Conservation (phyloP, 2,113 vertebrate genomes). For the Elanus axillaris region DNA sequence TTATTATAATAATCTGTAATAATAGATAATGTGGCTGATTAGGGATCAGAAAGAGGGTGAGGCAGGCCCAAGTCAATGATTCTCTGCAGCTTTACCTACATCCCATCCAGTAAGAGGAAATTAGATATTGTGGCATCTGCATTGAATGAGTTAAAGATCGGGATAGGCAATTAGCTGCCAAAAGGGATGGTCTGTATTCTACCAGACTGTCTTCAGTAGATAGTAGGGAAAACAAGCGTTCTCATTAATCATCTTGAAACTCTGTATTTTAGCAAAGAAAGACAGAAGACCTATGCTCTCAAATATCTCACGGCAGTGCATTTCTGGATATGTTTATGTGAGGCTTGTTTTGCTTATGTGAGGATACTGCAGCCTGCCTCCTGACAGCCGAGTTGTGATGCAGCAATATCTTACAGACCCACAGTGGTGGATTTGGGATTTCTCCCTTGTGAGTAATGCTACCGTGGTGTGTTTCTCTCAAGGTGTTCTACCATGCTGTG, state of each 20-base stretch:
- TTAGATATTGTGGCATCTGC: not conserved
- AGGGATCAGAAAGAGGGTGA: not conserved
- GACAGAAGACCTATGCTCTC: not conserved
- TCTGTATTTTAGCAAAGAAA: not conserved
- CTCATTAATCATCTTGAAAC: not conserved
- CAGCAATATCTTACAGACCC: not conserved
- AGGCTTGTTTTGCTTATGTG: not conserved
- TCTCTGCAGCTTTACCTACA: not conserved
- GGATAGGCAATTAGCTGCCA: not conserved
- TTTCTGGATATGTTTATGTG: not conserved
- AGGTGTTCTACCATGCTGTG: not conserved
- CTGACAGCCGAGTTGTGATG: not conserved
- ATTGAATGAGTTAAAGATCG: not conserved
- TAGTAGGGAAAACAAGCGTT: not conserved
- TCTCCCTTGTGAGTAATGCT: not conserved
- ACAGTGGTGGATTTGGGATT: not conserved
- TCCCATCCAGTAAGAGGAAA: not conserved
- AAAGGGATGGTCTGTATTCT: not conserved
- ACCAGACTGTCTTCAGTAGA: not conserved
- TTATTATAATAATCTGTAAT: too few relatives aligned
- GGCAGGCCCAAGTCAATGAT: not conserved
- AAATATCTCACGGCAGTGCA: not conserved
- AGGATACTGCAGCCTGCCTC: not conserved
- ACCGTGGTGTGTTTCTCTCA: not conserved
- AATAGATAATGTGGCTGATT: not conserved